Base-by-base conservation (phyloP, 2,797 vertebrate species). In the Esox lucius region DNA sequence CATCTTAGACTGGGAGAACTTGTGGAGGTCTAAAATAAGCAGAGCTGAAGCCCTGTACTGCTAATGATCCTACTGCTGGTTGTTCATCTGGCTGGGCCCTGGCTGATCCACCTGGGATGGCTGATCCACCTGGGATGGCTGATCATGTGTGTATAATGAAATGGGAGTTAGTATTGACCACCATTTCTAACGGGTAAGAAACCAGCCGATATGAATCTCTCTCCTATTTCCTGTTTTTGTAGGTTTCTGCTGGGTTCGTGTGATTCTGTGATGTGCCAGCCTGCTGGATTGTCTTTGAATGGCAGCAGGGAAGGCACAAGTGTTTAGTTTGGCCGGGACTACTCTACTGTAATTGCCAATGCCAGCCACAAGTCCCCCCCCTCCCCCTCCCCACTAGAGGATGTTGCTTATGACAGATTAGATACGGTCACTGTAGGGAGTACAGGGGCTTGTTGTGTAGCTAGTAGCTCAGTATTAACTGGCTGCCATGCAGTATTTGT, bases 171-270 rank as follows among this genome's bases (percentile, higher is more conserved):
- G 33, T 33, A 35, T 35, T 35, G 2, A 35, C 33, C 2, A 46
- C 72, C 65, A 59, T 87, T 90, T 88, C 88, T 92, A 65, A 3
- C 74, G 84, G 85, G 82, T 66, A 85, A 78, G 79, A 89, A 89
- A 86, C 76, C 85, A 39, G 87, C 87, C 28, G 81, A 88, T 92
- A 89, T 87, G 85, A 86, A 89, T 90, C 77, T 72, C 83, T 81
- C 81, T 80, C 76, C 71, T 80, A 83, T 77, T 88, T 87, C 87
- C 91, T 91, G 86, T 91, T 91, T 87, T 92, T 90, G 86, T 85
- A 76, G 19, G n/a, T 89, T 74, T 84, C 83, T 78, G 78, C 83
- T 48, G 70, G 78, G 75, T 83, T 74, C 70, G 86, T 86, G 89
- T 91, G 91, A 91, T 86, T 85, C 16, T 13, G 35, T 64, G 19